phyloP scores from a whole-genome alignment of 1,140 invertebrate genomes.

The Dysdera silvatica region DNA sequence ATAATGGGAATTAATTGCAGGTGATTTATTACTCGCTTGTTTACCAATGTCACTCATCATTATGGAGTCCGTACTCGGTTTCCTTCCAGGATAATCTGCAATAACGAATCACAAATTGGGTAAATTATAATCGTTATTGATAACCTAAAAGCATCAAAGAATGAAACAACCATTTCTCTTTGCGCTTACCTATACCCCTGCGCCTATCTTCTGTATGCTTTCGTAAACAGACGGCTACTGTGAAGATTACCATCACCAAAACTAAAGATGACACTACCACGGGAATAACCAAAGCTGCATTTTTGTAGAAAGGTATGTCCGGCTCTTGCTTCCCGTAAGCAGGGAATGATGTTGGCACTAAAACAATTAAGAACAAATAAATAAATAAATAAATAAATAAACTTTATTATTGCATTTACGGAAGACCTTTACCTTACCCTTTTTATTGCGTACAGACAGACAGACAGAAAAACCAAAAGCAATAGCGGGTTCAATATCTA shows the following conservation, averaged over 20 bases:
- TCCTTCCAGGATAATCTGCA: conserved; percentile 18
- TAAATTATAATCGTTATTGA: not conserved
- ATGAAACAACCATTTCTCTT: not conserved
- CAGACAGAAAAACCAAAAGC: no score
- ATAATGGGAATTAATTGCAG: conserved; percentile 16
- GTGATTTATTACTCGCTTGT: conserved; percentile 5
- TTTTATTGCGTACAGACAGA: no score
- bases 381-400: no score
- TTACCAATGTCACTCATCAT: conserved; percentile 21
- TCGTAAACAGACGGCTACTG: conserved; percentile 14
- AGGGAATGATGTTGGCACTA: not conserved
- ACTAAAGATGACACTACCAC: conserved; percentile 17
- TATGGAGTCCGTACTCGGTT: conserved; percentile 13
- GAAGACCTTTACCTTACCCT: no score
- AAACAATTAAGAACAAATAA: no score
- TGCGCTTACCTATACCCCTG: not conserved
- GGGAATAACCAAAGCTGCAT: conserved; percentile 12
- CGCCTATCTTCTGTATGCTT: conserved; percentile 14
- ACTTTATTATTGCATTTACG: no score
- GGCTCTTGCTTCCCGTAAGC: conserved; percentile 8
- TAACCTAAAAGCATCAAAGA: not conserved
- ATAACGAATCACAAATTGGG: not conserved
- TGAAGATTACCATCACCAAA: conserved; percentile 13
- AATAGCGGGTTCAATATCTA: no score
- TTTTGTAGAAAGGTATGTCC: conserved; percentile 17